These are phyloP conservation scores for Bagarius yarrelli DNA, from an alignment of 2,113 vertebrate species.

Conservation along the genomic window DNA sequence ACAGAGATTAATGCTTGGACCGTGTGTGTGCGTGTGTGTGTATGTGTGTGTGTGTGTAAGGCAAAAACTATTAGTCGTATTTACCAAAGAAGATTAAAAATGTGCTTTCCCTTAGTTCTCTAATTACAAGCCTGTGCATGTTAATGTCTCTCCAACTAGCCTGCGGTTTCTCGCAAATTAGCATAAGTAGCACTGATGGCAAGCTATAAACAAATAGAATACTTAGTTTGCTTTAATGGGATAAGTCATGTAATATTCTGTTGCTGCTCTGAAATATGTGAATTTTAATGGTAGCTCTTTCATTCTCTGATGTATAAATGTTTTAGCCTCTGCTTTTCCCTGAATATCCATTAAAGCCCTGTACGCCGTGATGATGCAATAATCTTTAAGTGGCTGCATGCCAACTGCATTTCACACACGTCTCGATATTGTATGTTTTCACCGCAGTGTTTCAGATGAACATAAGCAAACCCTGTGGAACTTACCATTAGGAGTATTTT, in stretches of 20 bases:
- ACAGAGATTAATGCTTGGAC: conserved; percentile 64
- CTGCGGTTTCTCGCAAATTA: conserved; percentile 57
- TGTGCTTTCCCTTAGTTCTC: conserved; percentile 59
- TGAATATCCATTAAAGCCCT: conserved; percentile 26
- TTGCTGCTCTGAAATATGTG: conserved; percentile 26
- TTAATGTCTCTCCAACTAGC: conserved; percentile 58
- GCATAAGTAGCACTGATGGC: conserved; percentile 56
- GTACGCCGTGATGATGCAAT: conserved; percentile 13
- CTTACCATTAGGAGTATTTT: background rate
- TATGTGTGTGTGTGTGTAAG: conserved; percentile 1
- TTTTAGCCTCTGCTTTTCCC: conserved; percentile 23
- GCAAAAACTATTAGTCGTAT: conserved; percentile 59
- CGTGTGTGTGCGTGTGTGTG: background rate
- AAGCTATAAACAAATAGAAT: conserved; percentile 60
- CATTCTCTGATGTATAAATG: conserved; percentile 17
- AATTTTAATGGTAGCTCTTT: conserved; percentile 3
- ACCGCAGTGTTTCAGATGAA: conserved; percentile 9
- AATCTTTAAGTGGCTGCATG: conserved; percentile 30
- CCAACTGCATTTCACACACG: conserved; percentile 13
- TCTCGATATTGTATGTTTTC: conserved; percentile 6
- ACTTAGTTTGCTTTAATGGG: conserved; percentile 61
- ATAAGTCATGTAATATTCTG: conserved; percentile 54
- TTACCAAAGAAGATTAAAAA: conserved; percentile 63
- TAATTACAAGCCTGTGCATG: conserved; percentile 60
- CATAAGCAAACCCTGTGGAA: conserved; percentile 4